Conservation (phyloP, 1,140 invertebrate genomes). For the Araneus ventricosus region DNA sequence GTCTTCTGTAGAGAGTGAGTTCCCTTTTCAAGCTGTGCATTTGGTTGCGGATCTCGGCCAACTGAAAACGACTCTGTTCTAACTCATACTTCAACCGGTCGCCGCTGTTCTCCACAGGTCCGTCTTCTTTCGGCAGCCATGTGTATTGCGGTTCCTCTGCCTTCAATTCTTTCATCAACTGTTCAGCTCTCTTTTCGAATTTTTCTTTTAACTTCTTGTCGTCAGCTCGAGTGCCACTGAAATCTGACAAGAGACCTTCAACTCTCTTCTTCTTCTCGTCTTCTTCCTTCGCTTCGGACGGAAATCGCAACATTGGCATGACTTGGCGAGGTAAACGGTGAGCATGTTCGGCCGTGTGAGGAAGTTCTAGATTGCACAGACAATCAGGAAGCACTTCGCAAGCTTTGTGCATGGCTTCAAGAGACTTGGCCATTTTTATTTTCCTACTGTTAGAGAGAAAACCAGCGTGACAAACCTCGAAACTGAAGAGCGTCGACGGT, state of each 20-base stretch:
- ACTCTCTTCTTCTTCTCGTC: neutral
- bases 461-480: too few species aligned
- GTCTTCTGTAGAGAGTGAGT: neutral
- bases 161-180: slow-evolving; percentile 8
- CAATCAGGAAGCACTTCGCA: slow-evolving; percentile 26
- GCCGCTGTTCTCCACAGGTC: neutral
- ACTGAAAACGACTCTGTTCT: slow-evolving; percentile 51
- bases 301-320: slow-evolving; percentile 32
- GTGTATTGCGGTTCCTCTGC: neutral
- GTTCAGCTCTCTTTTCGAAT: slow-evolving; percentile 1
- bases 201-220: slow-evolving; percentile 18
- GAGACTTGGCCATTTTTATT: neutral
- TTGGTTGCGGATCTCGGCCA: slow-evolving; percentile 50
- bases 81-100: slow-evolving; percentile 27
- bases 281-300: neutral
- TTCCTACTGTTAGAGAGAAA: neutral
- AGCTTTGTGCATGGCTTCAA: neutral
- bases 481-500: too few species aligned
- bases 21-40: slow-evolving; percentile 54
- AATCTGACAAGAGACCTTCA: neutral
- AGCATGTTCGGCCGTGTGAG: slow-evolving; percentile 30
- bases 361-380: slow-evolving; percentile 49
- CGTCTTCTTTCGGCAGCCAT: neutral
- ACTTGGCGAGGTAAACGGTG: neutral
- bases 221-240: neutral